phyloP scores from a whole-genome alignment of 2,797 vertebrate species.

The Vireo griseus region DNA sequence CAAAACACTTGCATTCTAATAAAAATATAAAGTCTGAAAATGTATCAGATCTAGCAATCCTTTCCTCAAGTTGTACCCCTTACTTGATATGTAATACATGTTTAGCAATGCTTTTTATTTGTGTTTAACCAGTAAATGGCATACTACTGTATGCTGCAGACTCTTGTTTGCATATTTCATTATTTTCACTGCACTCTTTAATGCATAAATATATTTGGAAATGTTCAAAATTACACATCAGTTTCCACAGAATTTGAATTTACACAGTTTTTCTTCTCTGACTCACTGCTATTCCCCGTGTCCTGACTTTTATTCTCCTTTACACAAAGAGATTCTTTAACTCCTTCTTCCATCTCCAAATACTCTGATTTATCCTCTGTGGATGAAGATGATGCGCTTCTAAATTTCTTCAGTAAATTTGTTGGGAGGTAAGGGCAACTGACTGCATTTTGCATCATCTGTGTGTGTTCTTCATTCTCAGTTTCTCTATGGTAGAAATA shows the following conservation, averaged over 20 bases:
- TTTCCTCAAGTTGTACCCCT: slow-evolving; percentile 65
- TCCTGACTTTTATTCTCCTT: slow-evolving; percentile 90
- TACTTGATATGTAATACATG: slow-evolving; percentile 76
- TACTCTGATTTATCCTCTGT: slow-evolving; percentile 96
- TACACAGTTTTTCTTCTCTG: slow-evolving; percentile 90
- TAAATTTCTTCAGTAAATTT: slow-evolving; percentile 90
- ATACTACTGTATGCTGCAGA: slow-evolving; percentile 72
- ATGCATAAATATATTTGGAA: slow-evolving; percentile 79
- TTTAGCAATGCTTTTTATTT: slow-evolving; percentile 73
- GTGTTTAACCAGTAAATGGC: slow-evolving; percentile 72
- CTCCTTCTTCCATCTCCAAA: slow-evolving; percentile 98
- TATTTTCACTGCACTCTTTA: slow-evolving; percentile 77
- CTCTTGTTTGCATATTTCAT: slow-evolving; percentile 79
- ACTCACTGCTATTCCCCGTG: slow-evolving; percentile 91
- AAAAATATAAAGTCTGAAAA: slow-evolving; percentile 79
- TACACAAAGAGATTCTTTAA: slow-evolving; percentile 94
- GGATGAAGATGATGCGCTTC: slow-evolving; percentile 89
- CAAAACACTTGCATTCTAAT: slow-evolving; percentile 81
- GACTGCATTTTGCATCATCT: slow-evolving; percentile 83
- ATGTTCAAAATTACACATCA: slow-evolving; percentile 87
- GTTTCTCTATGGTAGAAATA: slow-evolving; percentile 99
- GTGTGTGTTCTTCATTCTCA: slow-evolving; percentile 91
- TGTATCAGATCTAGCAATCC: slow-evolving; percentile 66
- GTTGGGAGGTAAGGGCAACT: slow-evolving; percentile 86
- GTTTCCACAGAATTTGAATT: slow-evolving; percentile 96